Base-by-base conservation (phyloP, 2,797 vertebrate genomes). In the Sebastes trivittatus region DNA sequence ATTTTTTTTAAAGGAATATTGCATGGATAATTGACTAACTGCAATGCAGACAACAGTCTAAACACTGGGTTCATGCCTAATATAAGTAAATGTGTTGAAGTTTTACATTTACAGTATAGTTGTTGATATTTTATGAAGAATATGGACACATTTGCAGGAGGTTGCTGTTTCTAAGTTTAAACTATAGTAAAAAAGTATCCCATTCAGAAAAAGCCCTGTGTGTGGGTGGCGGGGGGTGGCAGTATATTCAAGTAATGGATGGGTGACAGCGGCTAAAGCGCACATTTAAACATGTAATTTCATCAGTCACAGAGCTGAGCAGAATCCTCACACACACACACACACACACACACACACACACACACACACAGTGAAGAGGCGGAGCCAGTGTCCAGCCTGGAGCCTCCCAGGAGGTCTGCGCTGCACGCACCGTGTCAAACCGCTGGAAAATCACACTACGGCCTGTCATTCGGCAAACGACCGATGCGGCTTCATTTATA, bases 361-460 rank as follows among this genome's bases (percentile, higher is more conserved):
- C 61, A 67, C 22, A 67, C 61, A 67, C 27, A 29, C 22, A 67
- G 20, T 32, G n/a, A 46, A 25, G n/a, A 86, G 61, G 59, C 72
- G 30, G 46, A 49, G 54, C 34, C 22, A 65, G 68, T 2, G 63
- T 84, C 81, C 79, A 36, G 62, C 77, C 62, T 60, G 38, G 36
- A 32, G 52, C 81, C 56, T 86, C 78, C 78, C 75, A 72, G 80
- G 85, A 79, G 89, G 80, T 84, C 75, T 77, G 64, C 60, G n/a
- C 85, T 77, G 71, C 70, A 69, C 77, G 69, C 85, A 74, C 74
- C 72, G 58, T 84, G 87, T 88, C 84, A 87, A 90, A 86, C 83
- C 62, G 54, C 63, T 74, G 80, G 86, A 92, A 90, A 89, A 91
- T 86, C 73, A 77, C 85, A 83, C 72, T n/a, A 52, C 68, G 75